Conservation (phyloP, 2,797 vertebrate species). For the Rachycentron canadum region DNA sequence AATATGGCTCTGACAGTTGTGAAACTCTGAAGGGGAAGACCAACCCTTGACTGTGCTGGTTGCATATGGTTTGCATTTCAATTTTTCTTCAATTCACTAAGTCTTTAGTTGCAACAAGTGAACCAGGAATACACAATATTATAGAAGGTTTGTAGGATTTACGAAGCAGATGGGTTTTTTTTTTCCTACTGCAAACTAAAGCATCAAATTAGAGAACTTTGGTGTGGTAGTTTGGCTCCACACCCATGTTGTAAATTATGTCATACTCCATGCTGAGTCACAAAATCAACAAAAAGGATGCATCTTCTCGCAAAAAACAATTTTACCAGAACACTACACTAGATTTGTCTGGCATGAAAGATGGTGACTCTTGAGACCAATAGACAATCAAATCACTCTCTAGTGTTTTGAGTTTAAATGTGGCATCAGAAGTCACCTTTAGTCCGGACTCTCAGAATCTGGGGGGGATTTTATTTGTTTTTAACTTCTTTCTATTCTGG, state of each 20-base stretch:
- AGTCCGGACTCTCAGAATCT: neutral
- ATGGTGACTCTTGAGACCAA: no score
- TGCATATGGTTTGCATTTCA: neutral
- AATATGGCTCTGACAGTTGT: neutral
- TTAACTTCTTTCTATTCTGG: neutral
- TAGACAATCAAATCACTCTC: neutral
- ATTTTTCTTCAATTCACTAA: neutral
- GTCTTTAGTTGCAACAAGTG: neutral
- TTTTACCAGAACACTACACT: no score
- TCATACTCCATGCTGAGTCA: neutral
- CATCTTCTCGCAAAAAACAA: neutral
- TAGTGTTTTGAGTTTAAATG: neutral
- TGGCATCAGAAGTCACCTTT: slow-evolving; percentile 2
- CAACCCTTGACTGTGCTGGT: neutral
- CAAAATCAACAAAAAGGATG: neutral
- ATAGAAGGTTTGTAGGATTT: neutral
- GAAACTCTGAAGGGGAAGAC: neutral
- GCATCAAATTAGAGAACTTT: slow-evolving; percentile 6
- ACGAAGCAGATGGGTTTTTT: neutral
- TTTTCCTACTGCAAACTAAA: slow-evolving; percentile 1
- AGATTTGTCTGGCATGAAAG: neutral
- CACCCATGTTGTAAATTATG: slow-evolving; percentile 15
- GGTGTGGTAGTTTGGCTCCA: neutral
- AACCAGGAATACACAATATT: neutral
- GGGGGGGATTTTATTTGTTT: neutral